Percentiles rank a stretch among this genome's conserved stretches.
phyloP scores from a whole-genome alignment of 2,888 invertebrate species.

The Leucoma salicis region DNA sequence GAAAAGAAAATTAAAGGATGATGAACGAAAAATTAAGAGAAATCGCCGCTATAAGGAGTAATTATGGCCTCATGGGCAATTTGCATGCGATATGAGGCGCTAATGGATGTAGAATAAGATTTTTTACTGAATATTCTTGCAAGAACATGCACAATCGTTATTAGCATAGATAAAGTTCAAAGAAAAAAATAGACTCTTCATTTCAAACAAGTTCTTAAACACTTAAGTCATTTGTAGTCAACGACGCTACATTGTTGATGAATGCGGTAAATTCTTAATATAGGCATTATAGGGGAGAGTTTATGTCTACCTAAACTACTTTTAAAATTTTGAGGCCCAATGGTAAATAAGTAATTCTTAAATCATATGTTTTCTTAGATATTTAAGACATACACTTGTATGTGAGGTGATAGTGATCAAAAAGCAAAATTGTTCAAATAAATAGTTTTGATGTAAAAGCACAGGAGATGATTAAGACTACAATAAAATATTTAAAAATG shows the following conservation, averaged over 20 bases:
- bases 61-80: constrained; percentile 63
- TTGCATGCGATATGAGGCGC: constrained; percentile 75
- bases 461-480: no score
- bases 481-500: no score
- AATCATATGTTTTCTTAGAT: no score
- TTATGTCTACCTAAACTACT: no score
- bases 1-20: constrained; percentile 57
- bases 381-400: no score
- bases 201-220: constrained; percentile 35
- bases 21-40: constrained; percentile 61
- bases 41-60: constrained; percentile 49
- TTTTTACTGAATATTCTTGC: constrained; percentile 64
- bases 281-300: no score
- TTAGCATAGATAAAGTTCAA: constrained; percentile 66
- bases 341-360: no score
- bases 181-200: constrained; percentile 40
- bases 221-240: constrained; percentile 25
- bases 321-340: no score
- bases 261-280: no score
- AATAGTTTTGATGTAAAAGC: no score
- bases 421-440: no score
- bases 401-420: no score
- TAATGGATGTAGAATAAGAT: constrained; percentile 67
- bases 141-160: constrained; percentile 56
- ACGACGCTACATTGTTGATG: constrained; percentile 23